Evolutionary conservation across 2,113 vertebrate species (phyloP), one percentile per base, ranked within the genome.

Genomic region (Phylloscopus trochiloides): DNA sequence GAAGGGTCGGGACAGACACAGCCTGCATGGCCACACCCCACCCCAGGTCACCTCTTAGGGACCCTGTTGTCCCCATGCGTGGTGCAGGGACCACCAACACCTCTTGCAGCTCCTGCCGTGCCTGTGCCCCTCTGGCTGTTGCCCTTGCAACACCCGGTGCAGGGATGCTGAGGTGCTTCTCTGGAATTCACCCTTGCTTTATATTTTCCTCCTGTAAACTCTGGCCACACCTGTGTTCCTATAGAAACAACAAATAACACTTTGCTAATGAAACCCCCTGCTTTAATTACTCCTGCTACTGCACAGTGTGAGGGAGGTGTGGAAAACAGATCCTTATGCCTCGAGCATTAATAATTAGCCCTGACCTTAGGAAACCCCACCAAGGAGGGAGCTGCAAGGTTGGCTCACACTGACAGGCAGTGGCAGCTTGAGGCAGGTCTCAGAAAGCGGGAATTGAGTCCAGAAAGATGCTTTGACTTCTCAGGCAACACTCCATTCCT

Each of bases 141-240:
- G 10, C 40, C 81, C 70, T 28, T n/a, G 18, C 1, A 3, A 7
- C 51, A 54, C 18, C 13, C 5, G 0, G 24, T 0, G 1, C 5
- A 52, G 66, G 77, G 77, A 34, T 36, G 81, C 85, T 40, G 25
- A 45, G 57, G 45, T 22, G n/a, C 31, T 25, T 18, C 0, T 0
- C 50, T 47, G 73, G 38, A 59, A 88, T 75, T 59, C 88, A 40
- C 47, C 81, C 38, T 29, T 4, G 14, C 65, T 81, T 58, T 50
- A 0, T 2, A 1, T 25, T 40, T 67, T 66, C 32, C 58, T 62
- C 45, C 42, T 31, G 70, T 63, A 75, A 38, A 75, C 32, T 9
- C 66, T 29, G 42, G 38, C 81, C 70, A 36, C 74, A 65, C 12
- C 58, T 15, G 0, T 11, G 51, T 57, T 51, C 58, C 90, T 79